Conservation (phyloP, 2,113 vertebrate species). For the Pollimyrus isidori region DNA sequence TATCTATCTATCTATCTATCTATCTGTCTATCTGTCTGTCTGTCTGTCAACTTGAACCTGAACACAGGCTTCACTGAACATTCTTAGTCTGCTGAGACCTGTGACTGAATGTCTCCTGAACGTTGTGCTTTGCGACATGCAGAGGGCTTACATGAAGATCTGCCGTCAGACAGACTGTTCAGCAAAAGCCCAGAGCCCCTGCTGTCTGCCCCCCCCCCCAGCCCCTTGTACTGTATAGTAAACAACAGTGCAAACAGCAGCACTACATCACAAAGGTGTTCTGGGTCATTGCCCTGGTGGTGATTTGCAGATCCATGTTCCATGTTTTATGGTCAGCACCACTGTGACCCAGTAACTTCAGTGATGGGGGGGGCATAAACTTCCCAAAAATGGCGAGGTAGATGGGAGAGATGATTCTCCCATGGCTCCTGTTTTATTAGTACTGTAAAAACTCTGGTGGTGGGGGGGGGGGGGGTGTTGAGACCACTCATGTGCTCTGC, state of each 20-base stretch:
- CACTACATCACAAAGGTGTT: constrained; percentile 36
- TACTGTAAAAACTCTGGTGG: background rate
- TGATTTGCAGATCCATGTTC: constrained; percentile 55
- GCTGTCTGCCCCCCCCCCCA: background rate
- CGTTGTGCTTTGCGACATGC: background rate
- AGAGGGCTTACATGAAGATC: background rate
- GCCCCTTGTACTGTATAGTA: background rate
- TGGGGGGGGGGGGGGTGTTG: background rate
- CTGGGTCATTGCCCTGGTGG: constrained; percentile 55
- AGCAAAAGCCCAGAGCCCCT: background rate
- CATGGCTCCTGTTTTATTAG: background rate
- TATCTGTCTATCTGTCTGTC: too few species aligned
- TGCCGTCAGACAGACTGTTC: background rate
- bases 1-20: too few species aligned
- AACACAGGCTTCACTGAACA: background rate
- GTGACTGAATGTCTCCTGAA: background rate
- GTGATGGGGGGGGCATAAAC: background rate
- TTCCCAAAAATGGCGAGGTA: background rate
- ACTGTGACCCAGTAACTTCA: constrained; percentile 24
- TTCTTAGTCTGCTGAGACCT: background rate
- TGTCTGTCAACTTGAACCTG: constrained; percentile 28
- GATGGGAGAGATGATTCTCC: background rate
- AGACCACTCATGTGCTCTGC: background rate
- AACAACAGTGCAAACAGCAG: constrained; percentile 30
- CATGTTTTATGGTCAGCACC: constrained; percentile 50